Base-by-base conservation (phyloP, 2,888 invertebrate genomes). In the Diogma glabrata region DNA sequence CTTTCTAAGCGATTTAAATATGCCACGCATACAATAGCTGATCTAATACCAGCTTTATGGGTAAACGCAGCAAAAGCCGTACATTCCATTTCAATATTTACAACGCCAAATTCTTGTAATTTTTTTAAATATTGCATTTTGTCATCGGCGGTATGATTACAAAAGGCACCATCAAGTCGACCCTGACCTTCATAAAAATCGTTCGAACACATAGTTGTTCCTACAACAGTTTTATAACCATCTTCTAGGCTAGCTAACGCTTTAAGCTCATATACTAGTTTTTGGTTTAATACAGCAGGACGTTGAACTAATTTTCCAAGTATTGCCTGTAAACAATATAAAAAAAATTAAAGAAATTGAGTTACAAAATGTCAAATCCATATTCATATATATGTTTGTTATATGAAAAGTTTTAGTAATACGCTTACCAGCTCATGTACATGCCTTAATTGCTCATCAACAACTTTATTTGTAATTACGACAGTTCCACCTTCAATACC, bases 161-260 rank as follows among this genome's bases (percentile, higher is more conserved):
- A 96, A 72, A 96, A 95, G 4, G 95, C 95, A 2, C 97, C 96
- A 67, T 97, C 96, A 57, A 94, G 72, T 38, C 97, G 80, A 16
- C 91, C 95, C 73, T 97, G 96, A 24, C 93, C 94, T 79, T 99
- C 97, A 68, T 97, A 99, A 67, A 99, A 99, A 69, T 97, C 97
- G 64, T 91, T 86, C 9, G 96, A 89, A 72, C 96, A 95, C 81
- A 96, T 84, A 0, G 97, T 99, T 65, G 87, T 91, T 47, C 97
- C 99, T 48, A 79, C 77, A 33, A 91, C 79, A 0, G 90, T 90
- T 50, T 90, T 86, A 65, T 89, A 92, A 0, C 88, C 89, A 64
- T 90, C 87, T 60, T 86, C 84, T 49, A 65, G 67, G 60, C 82
- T 80, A 0, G 85, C 78, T 53, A 92, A 71, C 0, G 78, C 77